Evolutionary conservation across 2,113 vertebrate species (phyloP), one percentile per base, ranked within the genome.

Genomic region (Tringa solitaria): DNA sequence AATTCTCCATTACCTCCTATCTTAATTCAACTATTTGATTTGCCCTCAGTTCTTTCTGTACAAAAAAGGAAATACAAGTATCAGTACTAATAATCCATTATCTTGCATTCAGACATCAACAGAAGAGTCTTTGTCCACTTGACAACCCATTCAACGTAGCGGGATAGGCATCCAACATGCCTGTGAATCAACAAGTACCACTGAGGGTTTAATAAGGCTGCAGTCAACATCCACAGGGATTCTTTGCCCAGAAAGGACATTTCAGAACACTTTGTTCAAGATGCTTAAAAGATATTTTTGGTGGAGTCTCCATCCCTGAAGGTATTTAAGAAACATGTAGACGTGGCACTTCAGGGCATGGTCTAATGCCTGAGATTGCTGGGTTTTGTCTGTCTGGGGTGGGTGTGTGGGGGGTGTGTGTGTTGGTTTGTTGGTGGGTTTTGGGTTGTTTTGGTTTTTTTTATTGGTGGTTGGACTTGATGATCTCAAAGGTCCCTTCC

Each of bases 161-260:
- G 37, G 8, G 23, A 56, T 7, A 76, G 68, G 8, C 32, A 89
- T 24, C 33, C 57, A 75, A 14, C 16, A 10, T 18, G 39, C n/a
- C 39, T 63, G n/a, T 2, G 1, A 82, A 33, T 10, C 1, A 2
- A 12, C 6, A 64, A 61, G 6, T 9, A 56, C 1, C 15, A n/a
- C 1, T 1, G 0, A 81, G 4, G 9, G 6, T 10, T 60, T 56
- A n/a, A 39, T 24, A 27, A 69, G 20, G 5, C 23, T 35, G 8
- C 24, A 81, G 14, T 10, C 21, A 35, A 35, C 7, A 60, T 32
- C 7, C 35, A 18, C 15, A 11, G 23, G 30, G 21, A 65, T 6
- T 22, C 24, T 45, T 20, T 51, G 15, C 22, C 21, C 56, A 85
- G 60, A 70, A 74, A 84, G 28, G 14, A 19, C 22, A 24, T 60